phyloP scores from a whole-genome alignment of 2,797 vertebrate genomes.

The Myotis planiceps region DNA sequence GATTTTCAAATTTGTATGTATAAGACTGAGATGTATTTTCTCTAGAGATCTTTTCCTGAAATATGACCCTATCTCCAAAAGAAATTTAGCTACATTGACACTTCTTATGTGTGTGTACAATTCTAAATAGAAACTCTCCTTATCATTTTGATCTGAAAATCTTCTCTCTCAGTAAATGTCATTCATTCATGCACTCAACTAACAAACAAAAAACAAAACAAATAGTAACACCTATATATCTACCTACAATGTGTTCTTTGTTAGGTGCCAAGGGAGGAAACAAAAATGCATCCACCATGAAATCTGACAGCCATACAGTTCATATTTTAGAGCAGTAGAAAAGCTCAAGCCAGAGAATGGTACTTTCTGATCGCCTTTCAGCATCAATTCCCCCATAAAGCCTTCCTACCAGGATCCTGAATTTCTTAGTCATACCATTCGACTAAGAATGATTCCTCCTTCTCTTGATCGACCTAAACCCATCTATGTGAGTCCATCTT shows the following conservation, averaged over 20 bases:
- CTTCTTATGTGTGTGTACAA: neutral
- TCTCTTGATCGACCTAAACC: neutral
- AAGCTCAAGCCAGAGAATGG: neutral
- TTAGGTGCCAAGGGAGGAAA: neutral
- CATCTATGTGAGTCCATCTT: neutral
- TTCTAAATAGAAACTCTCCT: neutral
- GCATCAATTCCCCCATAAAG: neutral
- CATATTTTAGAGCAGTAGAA: neutral
- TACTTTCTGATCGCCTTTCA: neutral
- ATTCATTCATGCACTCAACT: neutral
- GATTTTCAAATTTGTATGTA: neutral
- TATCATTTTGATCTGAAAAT: neutral
- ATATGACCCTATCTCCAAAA: neutral
- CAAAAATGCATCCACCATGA: neutral
- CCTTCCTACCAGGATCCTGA: neutral
- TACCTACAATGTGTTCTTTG: neutral
- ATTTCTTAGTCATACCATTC: neutral
- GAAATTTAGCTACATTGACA: neutral
- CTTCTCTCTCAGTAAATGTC: neutral
- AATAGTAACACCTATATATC: neutral
- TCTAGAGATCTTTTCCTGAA: neutral
- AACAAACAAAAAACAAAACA: neutral
- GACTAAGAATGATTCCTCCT: neutral
- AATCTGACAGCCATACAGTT: neutral
- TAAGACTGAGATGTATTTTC: conserved; percentile 2